These are phyloP conservation scores for Halcyon senegalensis DNA, from an alignment of 2,113 vertebrate genomes.

Conservation along the genomic window DNA sequence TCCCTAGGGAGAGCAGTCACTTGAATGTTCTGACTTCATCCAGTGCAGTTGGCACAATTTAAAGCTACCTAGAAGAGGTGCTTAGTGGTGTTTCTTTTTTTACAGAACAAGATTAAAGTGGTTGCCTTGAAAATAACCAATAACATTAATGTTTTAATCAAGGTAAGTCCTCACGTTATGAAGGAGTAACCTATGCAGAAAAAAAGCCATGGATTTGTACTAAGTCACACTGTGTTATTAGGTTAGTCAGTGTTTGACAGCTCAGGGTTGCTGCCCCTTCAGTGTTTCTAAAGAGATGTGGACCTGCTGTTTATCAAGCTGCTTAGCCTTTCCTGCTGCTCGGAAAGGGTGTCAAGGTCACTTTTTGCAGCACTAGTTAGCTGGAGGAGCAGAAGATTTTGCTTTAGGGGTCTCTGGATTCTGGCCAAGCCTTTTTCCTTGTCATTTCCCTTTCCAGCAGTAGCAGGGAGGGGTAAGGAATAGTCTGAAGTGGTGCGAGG, in stretches of 20 bases:
- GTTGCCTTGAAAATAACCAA: slow-evolving; percentile 99
- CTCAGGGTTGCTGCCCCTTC: background rate
- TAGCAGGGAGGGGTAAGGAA: background rate
- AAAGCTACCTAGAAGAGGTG: background rate
- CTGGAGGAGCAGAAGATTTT: background rate
- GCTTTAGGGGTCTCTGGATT: background rate
- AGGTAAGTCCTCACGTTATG: slow-evolving; percentile 77
- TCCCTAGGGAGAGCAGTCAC: background rate
- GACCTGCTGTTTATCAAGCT: background rate
- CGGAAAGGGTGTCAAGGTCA: background rate
- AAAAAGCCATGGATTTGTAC: background rate
- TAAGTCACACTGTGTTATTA: background rate
- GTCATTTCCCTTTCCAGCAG: background rate
- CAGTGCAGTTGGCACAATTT: background rate
- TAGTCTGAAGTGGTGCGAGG: background rate
- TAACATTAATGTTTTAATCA: slow-evolving; percentile 98
- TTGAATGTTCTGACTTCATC: background rate
- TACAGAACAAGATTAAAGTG: slow-evolving; percentile 99
- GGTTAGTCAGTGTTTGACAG: background rate
- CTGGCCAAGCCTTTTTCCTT: background rate
- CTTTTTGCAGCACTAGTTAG: background rate
- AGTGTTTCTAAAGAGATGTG: background rate
- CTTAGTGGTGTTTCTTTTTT: slow-evolving; percentile 14
- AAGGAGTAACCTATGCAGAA: background rate
- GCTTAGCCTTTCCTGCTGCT: background rate